Evolutionary conservation across 2,797 vertebrate species (phyloP), one percentile per base, ranked within the genome.

Genomic region (Prionace glauca): DNA sequence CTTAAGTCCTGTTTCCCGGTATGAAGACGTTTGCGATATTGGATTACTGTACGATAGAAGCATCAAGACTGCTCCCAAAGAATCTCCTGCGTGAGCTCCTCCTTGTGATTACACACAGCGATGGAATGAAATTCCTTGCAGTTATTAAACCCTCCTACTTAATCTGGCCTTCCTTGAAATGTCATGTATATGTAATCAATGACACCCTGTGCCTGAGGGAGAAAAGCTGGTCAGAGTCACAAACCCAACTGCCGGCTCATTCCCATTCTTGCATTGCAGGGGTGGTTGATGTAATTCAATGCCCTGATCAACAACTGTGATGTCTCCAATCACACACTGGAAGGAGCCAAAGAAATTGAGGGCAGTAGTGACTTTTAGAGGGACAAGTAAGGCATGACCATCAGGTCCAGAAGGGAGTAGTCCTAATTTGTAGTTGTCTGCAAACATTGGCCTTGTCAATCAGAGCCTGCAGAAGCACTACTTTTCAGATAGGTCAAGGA

Each of bases 321-420:
- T 74, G 72, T 32, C 72, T 32, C 20, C 12, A 7, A 41, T 14
- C 36, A 22, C 1, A 41, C 22, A 84, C 81, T 84, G 81, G 41
- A 84, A 84, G 81, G 81, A 84, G 36, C 79, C 36, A 84, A 84
- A 36, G 79, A 84, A 84, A 74, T 74, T 74, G 72, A 74, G 72
- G 72, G 26, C 72, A 11, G 72, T 74, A 29, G 26, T 74, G 29
- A 32, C 29, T 32, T 74, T 32, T 29, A 74, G 26, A 32, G 29
- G 8, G 29, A 32, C 29, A 2, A 10, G 9, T 10, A 74, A 74
- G 32, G 72, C 72, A 29, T 72, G 71, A 24, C 71, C 26, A 72
- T 29, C 29, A 74, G 72, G 26, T 74, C 72, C 29, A 74, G 72
- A 10, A 32, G 9, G 9, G 72, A 32, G 29, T 10, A 32, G 72